Evolutionary conservation across 1,140 invertebrate species (phyloP).

Genomic region (Drosophila truncata): DNA sequence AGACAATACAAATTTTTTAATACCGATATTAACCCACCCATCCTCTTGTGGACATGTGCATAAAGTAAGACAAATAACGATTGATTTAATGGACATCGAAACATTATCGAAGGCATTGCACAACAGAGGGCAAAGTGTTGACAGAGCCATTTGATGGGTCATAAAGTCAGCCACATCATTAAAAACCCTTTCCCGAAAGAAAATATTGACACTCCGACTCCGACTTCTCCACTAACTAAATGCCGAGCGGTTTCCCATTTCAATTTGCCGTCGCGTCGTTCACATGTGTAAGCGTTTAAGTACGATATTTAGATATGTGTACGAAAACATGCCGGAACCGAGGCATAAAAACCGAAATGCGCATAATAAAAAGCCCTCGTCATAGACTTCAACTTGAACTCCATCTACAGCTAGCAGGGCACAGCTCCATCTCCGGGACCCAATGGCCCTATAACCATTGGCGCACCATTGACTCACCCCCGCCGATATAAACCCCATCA

Average conservation of each 20-base stretch:
- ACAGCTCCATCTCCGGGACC: conserved; percentile 10
- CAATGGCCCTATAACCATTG: conserved; percentile 41
- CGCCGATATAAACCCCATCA: conserved; percentile 28
- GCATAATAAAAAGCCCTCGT: conserved; percentile 80
- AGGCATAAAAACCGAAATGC: conserved; percentile 80
- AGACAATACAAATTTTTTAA: conserved; percentile 15
- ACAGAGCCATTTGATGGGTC: conserved; percentile 70
- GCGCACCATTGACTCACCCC: conserved; percentile 3
- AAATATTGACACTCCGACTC: conserved; percentile 43
- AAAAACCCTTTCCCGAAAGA: conserved; percentile 58
- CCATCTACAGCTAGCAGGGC: conserved; percentile 14
- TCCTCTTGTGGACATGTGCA: conserved; percentile 29
- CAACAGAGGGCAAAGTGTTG: conserved; percentile 56
- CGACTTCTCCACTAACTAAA: conserved; percentile 36
- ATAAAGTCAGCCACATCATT: conserved; percentile 77
- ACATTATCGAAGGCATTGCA: conserved; percentile 73
- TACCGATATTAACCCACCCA: conserved; percentile 6
- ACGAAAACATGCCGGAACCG: conserved; percentile 79
- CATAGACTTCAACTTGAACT: conserved; percentile 61
- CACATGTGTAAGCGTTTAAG: conserved; percentile 80
- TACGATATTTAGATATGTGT: conserved; percentile 81
- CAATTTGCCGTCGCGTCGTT: conserved; percentile 29
- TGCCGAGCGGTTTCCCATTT: conserved; percentile 27
- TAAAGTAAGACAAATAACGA: conserved; percentile 59
- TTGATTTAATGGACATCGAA: conserved; percentile 75